phyloP scores from a whole-genome alignment of 2,888 invertebrate species.

The Sthenelais limicola region DNA sequence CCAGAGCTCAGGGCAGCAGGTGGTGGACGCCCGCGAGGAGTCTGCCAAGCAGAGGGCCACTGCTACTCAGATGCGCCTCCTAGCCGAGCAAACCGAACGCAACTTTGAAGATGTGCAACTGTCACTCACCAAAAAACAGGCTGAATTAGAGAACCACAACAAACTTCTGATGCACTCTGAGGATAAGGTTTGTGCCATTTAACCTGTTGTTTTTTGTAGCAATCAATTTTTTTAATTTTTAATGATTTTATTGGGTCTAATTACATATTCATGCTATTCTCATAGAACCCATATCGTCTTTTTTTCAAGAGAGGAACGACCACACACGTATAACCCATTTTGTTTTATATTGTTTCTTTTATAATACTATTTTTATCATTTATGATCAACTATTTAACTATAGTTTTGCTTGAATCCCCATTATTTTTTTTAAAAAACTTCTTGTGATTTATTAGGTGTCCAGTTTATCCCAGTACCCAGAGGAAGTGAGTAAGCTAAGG shows the following conservation, averaged over 20 bases:
- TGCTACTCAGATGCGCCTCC: conserved; percentile 68
- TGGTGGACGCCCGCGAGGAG: conserved; percentile 62
- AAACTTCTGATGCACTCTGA: conserved; percentile 53
- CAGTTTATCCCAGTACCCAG: conserved; percentile 51
- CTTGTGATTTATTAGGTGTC: too few species aligned
- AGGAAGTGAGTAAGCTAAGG: conserved; percentile 64
- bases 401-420: not conserved
- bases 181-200: conserved; percentile 56
- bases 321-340: too few species aligned
- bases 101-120: conserved; percentile 64
- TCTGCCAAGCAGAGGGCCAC: conserved; percentile 61
- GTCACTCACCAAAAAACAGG: conserved; percentile 61
- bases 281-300: too few species aligned
- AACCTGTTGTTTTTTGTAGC: too few species aligned
- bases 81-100: conserved; percentile 70
- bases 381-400: too few species aligned
- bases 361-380: too few species aligned
- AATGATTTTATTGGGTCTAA: too few species aligned
- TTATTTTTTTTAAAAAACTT: not conserved
- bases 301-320: too few species aligned
- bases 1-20: conserved; percentile 57
- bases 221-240: too few species aligned
- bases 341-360: too few species aligned
- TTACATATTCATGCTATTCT: too few species aligned
- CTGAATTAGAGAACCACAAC: conserved; percentile 57